A percentile compares a stretch with the other conserved stretches of the same genome.
phyloP scores from a whole-genome alignment of 2,113 vertebrate genomes.

The Lycaon pictus region DNA sequence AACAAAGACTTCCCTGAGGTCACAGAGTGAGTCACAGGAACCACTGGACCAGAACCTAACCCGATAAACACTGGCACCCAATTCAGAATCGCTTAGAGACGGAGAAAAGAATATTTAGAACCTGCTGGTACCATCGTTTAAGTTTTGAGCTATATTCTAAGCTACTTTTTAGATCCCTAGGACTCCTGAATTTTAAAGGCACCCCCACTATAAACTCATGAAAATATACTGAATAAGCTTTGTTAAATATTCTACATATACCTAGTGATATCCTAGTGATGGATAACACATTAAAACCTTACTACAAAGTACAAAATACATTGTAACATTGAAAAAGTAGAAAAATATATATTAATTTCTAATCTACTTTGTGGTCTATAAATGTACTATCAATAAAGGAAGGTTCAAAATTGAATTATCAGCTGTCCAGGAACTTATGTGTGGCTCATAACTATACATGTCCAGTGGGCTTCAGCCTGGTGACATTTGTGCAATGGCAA shows the following conservation, averaged over 20 bases:
- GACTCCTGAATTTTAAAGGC: neutral
- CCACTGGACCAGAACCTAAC: neutral
- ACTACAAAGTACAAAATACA: neutral
- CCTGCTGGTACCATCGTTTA: no score
- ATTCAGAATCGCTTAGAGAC: neutral
- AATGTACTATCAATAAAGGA: neutral
- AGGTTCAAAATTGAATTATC: neutral
- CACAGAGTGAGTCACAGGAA: neutral
- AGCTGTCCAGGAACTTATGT: rapidly evolving
- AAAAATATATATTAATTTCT: neutral
- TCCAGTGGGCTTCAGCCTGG: rapidly evolving
- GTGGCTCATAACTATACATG: rapidly evolving
- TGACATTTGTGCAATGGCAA: no score
- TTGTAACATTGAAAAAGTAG: neutral
- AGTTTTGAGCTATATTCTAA: neutral
- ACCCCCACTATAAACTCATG: neutral
- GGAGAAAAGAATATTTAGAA: neutral
- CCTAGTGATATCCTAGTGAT: neutral
- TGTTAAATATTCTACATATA: neutral
- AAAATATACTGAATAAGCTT: neutral
- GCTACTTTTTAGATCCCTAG: neutral
- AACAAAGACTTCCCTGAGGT: neutral
- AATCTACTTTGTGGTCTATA: neutral
- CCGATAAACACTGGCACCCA: rapidly evolving
- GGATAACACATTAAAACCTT: neutral